These are phyloP conservation scores for Drosophila pegasa DNA, from an alignment of 2,888 invertebrate species.

Conservation along the genomic window DNA sequence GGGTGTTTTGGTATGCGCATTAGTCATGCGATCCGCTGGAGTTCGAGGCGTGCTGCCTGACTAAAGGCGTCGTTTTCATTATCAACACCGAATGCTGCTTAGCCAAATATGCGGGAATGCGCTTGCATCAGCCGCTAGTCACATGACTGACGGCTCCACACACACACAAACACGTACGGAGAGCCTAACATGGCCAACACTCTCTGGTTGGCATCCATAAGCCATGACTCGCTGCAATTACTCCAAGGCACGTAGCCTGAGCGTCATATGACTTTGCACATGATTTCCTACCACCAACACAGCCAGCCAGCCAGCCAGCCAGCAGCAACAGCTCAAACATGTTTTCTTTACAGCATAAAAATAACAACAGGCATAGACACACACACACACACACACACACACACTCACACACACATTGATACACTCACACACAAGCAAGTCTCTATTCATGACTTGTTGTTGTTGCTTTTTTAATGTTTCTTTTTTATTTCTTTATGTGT, in stretches of 20 bases:
- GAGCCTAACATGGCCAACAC: slow-evolving; percentile 23
- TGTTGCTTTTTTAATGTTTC: slow-evolving; percentile 31
- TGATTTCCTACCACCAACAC: slow-evolving; percentile 81
- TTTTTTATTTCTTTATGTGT: slow-evolving; percentile 39
- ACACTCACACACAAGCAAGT: slow-evolving; percentile 38
- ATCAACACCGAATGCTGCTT: slow-evolving; percentile 60
- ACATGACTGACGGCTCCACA: slow-evolving; percentile 43
- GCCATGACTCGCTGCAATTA: slow-evolving; percentile 73
- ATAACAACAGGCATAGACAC: slow-evolving; percentile 29
- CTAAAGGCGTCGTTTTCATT: slow-evolving; percentile 59
- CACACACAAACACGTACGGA: slow-evolving; percentile 18
- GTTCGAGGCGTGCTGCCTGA: slow-evolving; percentile 23
- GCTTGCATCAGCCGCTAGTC: slow-evolving; percentile 58
- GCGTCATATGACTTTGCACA: slow-evolving; percentile 79
- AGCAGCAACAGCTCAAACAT: slow-evolving; percentile 36
- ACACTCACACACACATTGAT: slow-evolving; percentile 9
- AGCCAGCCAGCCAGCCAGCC: too few species aligned
- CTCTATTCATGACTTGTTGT: slow-evolving; percentile 51
- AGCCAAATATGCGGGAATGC: slow-evolving; percentile 64
- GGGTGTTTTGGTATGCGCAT: slow-evolving; percentile 56
- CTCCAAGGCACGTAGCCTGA: slow-evolving; percentile 69
- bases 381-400: slow-evolving; percentile 16
- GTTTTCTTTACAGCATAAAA: slow-evolving; percentile 39
- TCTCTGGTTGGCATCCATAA: slow-evolving; percentile 58
- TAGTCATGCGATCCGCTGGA: slow-evolving; percentile 53